Evolutionary conservation across 2,888 invertebrate species (phyloP).

Genomic region (Osedax frankpressi): DNA sequence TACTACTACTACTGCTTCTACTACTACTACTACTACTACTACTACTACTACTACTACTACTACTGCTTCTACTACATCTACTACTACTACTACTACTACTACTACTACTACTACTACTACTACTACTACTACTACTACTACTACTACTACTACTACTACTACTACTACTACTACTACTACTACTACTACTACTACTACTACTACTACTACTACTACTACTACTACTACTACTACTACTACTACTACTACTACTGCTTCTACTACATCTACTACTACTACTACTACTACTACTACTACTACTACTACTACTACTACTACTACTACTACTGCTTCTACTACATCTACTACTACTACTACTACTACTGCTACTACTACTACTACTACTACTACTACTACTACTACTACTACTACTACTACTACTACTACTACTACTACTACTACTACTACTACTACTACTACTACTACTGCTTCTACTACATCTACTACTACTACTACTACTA

Average conservation of each 20-base stretch:
- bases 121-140: not conserved
- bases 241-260: slow-evolving; percentile 20
- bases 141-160: slow-evolving; percentile 9
- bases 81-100: slow-evolving; percentile 21
- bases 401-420: slow-evolving; percentile 13
- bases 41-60: slow-evolving; percentile 19
- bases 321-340: not conserved
- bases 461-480: not conserved
- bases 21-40: slow-evolving; percentile 16
- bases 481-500: not conserved
- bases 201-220: slow-evolving; percentile 21
- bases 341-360: not conserved
- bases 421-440: slow-evolving; percentile 16
- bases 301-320: slow-evolving; percentile 9
- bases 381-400: slow-evolving; percentile 13
- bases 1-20: slow-evolving; percentile 13
- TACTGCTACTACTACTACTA: slow-evolving; percentile 14
- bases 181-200: slow-evolving; percentile 22
- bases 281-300: slow-evolving; percentile 4
- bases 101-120: slow-evolving; percentile 14
- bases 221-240: slow-evolving; percentile 22
- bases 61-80: slow-evolving; percentile 21
- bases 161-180: slow-evolving; percentile 22
- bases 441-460: slow-evolving; percentile 12
- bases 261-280: slow-evolving; percentile 16